Base-by-base conservation (phyloP, 2,797 vertebrate genomes). In the Champsocephalus gunnari region DNA sequence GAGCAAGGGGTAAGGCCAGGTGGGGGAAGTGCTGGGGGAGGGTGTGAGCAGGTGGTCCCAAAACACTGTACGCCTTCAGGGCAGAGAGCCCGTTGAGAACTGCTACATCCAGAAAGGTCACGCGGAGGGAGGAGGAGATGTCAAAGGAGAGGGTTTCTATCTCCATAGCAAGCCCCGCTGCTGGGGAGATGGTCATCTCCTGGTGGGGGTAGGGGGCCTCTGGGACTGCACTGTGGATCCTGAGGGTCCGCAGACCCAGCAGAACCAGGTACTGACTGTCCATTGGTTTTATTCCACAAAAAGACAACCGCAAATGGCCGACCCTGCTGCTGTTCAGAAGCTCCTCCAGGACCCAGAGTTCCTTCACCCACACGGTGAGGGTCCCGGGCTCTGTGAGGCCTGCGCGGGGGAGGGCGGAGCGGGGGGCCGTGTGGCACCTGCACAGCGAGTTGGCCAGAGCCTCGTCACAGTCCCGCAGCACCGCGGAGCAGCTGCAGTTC, bases 51-150 rank as follows among this genome's bases (percentile, higher is more conserved):
- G 89, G 55, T 1, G 87, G 85, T 8, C 85, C 89, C 12, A 84
- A 66, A 55, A 95, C 84, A 9, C 90, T 94, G 84, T 93, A 94
- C 0, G 92, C 92, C 79, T 93, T 94, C 21, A 95, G 84, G 55
- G 86, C 43, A 3, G 90, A 89, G 53, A 83, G 64, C 12, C 92
- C 92, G 1, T 83, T 90, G 17, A 93, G 73, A 49, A 92, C 70
- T 0, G 84, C 83, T 13, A 92, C 56, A 34, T 95, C 92, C 60
- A 95, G 73, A 9, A 94, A 80, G 5, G 90, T 89, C 53, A 93
- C 12, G 12, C 86, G 89, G 63, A 86, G 50, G 49, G 66, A 78
- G 19, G 81, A 71, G 48, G 85, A 76, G 11, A 49, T 50, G 64
- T 78, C 71, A 7, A 75, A 65, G 45, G 77, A 58, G 19, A 68